A percentile compares a stretch with the other conserved stretches of the same genome.
phyloP scores from a whole-genome alignment of 2,888 invertebrate genomes.

The Dicyrtomina minuta region DNA sequence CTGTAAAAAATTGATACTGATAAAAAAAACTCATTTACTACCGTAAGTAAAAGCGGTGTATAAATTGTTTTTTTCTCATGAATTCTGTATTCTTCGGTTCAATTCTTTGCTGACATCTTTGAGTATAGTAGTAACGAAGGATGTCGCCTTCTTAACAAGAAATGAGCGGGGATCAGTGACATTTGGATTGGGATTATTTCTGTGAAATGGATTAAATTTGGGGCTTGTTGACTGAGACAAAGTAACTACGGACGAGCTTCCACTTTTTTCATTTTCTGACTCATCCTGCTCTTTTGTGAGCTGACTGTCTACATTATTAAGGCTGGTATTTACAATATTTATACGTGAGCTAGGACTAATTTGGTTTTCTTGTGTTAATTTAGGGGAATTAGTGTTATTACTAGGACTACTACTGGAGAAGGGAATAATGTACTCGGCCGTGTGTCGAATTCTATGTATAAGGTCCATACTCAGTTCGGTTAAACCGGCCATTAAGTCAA shows the following conservation, averaged over 20 bases:
- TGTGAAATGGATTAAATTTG: conserved; percentile 16
- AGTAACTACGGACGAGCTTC: background rate
- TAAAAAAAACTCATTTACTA: no score
- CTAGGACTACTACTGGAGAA: conserved; percentile 20
- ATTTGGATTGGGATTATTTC: background rate
- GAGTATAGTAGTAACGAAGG: conserved; percentile 36
- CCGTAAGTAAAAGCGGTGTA: no score
- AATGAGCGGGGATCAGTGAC: conserved; percentile 21
- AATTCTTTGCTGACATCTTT: conserved; percentile 40
- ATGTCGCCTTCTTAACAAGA: conserved; percentile 35
- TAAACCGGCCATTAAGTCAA: conserved; percentile 43
- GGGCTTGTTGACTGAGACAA: conserved; percentile 2
- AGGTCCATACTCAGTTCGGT: conserved; percentile 41
- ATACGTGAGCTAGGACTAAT: conserved; percentile 1
- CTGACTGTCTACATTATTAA: conserved; percentile 24
- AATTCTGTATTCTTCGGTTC: conserved; percentile 34
- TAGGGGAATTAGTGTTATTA: conserved; percentile 12
- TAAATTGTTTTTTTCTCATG: conserved; percentile 6
- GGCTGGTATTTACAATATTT: conserved; percentile 12
- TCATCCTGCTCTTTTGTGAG: background rate
- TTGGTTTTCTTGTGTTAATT: background rate
- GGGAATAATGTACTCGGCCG: conserved; percentile 16
- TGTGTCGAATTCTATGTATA: conserved; percentile 25
- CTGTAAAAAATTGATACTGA: no score
- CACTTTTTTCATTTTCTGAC: background rate